Percentiles rank a stretch among this genome's conserved stretches.
Evolutionary conservation across 2,113 vertebrate genomes (phyloP).

Genomic region (Sinocyclocheilus rhinocerous): DNA sequence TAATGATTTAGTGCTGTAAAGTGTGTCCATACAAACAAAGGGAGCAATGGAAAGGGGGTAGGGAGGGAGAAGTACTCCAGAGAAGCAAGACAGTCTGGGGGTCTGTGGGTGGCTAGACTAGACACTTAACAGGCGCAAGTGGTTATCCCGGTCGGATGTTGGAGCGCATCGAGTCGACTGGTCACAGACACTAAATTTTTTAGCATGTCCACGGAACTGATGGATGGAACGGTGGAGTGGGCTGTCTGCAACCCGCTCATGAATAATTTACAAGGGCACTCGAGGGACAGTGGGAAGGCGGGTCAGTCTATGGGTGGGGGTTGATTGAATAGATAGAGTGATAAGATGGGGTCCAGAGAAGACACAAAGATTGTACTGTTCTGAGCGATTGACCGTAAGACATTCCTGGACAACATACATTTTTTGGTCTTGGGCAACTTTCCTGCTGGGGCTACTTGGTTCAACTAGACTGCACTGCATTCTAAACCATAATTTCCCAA

Average conservation of each 20-base stretch:
- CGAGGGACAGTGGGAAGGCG: conserved; percentile 1
- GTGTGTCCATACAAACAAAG: conserved; percentile 21
- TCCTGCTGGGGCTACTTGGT: neutral
- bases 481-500: neutral
- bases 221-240: conserved; percentile 39
- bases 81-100: conserved; percentile 13
- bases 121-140: conserved; percentile 20
- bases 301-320: conserved; percentile 15
- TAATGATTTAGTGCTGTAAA: neutral
- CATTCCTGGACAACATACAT: neutral
- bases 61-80: neutral
- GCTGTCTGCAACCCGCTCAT: neutral
- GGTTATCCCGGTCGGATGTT: neutral
- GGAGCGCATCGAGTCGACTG: conserved; percentile 28
- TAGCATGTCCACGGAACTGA: conserved; percentile 47
- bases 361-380: neutral
- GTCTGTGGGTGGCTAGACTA: conserved; percentile 31
- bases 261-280: conserved; percentile 60
- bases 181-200: conserved; percentile 61
- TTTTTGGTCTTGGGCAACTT: neutral
- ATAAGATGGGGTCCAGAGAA: neutral
- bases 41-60: conserved; percentile 16
- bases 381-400: neutral
- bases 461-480: neutral
- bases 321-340: neutral